These are phyloP conservation scores for Halictus ligatus DNA, from an alignment of 2,888 invertebrate genomes.

Conservation along the genomic window DNA sequence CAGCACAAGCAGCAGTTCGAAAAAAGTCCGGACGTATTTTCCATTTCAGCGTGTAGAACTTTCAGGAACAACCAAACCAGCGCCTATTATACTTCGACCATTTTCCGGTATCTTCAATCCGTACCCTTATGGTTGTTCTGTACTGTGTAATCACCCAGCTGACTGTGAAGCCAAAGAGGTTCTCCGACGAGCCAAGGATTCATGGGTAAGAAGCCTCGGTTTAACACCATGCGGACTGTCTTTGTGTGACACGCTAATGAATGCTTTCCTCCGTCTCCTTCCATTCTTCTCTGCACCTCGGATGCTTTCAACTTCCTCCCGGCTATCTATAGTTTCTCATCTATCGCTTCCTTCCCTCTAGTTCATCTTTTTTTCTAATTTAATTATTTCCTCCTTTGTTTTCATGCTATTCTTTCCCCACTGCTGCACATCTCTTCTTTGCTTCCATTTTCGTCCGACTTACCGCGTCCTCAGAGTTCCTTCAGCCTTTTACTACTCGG, in stretches of 20 bases:
- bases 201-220: constrained; percentile 86
- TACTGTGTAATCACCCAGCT: constrained; percentile 94
- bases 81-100: constrained; percentile 91
- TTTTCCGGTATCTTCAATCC: constrained; percentile 94
- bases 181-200: constrained; percentile 89
- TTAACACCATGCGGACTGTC: background rate
- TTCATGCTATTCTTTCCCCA: background rate
- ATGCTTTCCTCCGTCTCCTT: background rate
- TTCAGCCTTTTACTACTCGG: background rate
- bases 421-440: background rate
- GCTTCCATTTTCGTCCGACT: too few relatives aligned
- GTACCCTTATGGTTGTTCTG: constrained; percentile 91
- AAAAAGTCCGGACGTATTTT: background rate
- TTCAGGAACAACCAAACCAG: constrained; percentile 85
- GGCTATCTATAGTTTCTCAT: background rate
- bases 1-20: background rate
- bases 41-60: constrained; percentile 77
- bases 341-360: background rate
- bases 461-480: too few relatives aligned
- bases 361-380: background rate
- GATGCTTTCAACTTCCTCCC: background rate
- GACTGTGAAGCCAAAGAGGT: constrained; percentile 90
- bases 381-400: background rate
- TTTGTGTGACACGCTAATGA: background rate
- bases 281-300: background rate